Evolutionary conservation across 2,888 invertebrate species (phyloP), one percentile per base, ranked within the genome.

Genomic region (Onthophagus sagittarius): DNA sequence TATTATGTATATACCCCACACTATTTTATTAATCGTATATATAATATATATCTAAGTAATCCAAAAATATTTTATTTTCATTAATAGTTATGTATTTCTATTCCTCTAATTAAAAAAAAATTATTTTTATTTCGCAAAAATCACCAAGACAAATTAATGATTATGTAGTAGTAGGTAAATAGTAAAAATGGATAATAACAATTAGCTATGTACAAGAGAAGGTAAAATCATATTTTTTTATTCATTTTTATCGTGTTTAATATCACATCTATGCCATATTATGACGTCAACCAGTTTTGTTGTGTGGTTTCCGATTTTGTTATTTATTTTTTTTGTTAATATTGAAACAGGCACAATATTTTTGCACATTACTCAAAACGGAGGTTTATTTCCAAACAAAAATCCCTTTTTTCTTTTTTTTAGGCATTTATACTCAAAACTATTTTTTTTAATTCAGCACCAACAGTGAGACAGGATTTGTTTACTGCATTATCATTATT

Each of bases 31-130:
- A 33, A 39, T 70, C 15, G 53, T 70, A 70, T 53, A 32, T 70
- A 53, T 70, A 69, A 62, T 72, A 72, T 71, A 71, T 73, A 64
- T 80, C 83, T 84, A 85, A 75, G 83, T 82, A 83, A 84, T 85
- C 84, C 84, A 84, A 85, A 85, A 85, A 85, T 85, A 84, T 84
- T 83, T 78, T 80, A 78, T 78, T 77, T 76, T 79, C 77, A 79
- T 82, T 71, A 72, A 79, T 81, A 81, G 82, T 82, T 83, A 81
- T 81, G 77, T 78, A 80, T 79, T 77, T 71, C 71, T 73, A 71
- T 63, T 53, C 64, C 62, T 65, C 73, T 32, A 73, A 53, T 53
- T 53, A 53, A 53, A 53, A 53, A 53, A 53, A 53, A 53, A 11
- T 53, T 53, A 9, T 53, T 53, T 53, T 53, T 53, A 53, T 67